Evolutionary conservation across 2,888 invertebrate species (phyloP).

Genomic region (Polydrusus pterygomalis): DNA sequence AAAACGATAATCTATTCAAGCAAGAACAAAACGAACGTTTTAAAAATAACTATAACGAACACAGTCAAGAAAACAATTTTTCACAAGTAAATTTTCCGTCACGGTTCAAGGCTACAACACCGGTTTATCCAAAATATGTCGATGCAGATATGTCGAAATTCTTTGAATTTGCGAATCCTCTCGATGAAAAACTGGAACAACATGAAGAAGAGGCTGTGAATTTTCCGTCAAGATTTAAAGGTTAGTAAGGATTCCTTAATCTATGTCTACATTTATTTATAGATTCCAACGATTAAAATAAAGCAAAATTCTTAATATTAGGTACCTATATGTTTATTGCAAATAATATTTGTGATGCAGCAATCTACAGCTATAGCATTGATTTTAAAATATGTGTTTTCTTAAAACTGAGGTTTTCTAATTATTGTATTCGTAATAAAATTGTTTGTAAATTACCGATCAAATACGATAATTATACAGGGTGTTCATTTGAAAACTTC

Average conservation of each 20-base stretch:
- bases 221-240: conserved; percentile 54
- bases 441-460: too few species aligned
- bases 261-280: too few species aligned
- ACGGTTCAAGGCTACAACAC: conserved; percentile 62
- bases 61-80: conserved; percentile 5
- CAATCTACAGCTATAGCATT: too few species aligned
- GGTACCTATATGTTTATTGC: too few species aligned
- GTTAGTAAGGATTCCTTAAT: conserved; percentile 25
- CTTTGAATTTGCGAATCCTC: conserved; percentile 31
- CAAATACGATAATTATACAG: too few species aligned
- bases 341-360: too few species aligned
- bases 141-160: conserved; percentile 47
- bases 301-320: too few species aligned
- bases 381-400: too few species aligned
- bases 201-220: conserved; percentile 30
- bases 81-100: conserved; percentile 58
- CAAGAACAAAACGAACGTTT: neutral
- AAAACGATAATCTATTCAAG: neutral
- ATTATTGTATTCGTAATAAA: too few species aligned
- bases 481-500: too few species aligned
- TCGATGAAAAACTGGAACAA: neutral
- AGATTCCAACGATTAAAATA: too few species aligned
- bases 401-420: too few species aligned
- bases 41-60: neutral
- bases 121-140: conserved; percentile 58